Evolutionary conservation across 2,888 invertebrate genomes (phyloP), one percentile per base, ranked within the genome.

Genomic region (Buathra laborator): DNA sequence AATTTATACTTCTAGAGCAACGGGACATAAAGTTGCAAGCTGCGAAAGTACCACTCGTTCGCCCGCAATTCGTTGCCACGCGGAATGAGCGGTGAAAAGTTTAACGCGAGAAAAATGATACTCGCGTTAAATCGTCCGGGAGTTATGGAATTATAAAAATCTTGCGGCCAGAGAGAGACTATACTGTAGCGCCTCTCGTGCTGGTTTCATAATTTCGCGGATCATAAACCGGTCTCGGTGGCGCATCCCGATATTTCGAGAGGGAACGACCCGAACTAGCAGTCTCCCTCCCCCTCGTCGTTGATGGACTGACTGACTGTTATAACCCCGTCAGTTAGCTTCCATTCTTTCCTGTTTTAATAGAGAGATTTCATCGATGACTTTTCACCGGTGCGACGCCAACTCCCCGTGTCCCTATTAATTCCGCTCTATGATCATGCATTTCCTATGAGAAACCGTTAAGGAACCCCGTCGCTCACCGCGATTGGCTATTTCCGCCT

Each of bases 141-240:
- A 87, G 81, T 88, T 87, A 88, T 86, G 81, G 86, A 85, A 86
- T 88, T 84, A 83, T 86, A 88, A 86, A 83, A 87, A 88, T 85
- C 82, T 86, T 85, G 80, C 81, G 86, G 84, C 70, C 79, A 44
- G 67, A 66, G 71, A 59, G 12, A 44, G 43, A 37, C 46, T 43
- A 53, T 68, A 51, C 77, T 68, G 62, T 56, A 43, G 64, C 19
- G 46, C 6, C 14, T 29, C 32, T 32, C 19, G 43, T 24, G 66
- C 37, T 6, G 79, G 72, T 75, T 83, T 86, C 76, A 86, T 87
- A 88, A 88, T 88, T 88, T 88, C 86, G 87, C 86, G 87, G 88
- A 79, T 86, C 87, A 88, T 87, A 86, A 87, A 87, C 76, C 84
- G 80, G 72, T 78, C 72, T 67, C 48, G 74, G 71, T 68, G 46